These are phyloP conservation scores for Xylocampa areola DNA, from an alignment of 2,888 invertebrate species.

Conservation along the genomic window DNA sequence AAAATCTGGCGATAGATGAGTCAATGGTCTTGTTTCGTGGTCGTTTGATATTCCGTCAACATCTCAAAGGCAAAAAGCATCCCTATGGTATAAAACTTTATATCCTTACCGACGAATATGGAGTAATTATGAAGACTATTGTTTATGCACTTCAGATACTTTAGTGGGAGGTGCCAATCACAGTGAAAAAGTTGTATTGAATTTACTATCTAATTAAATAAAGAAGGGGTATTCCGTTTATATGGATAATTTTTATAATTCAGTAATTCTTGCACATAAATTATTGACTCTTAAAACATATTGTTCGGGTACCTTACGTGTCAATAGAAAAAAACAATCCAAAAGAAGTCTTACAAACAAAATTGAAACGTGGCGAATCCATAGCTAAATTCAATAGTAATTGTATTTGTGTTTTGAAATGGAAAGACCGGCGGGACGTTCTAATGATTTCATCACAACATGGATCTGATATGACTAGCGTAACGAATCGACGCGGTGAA, in stretches of 20 bases:
- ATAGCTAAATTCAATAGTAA: slow-evolving; percentile 42
- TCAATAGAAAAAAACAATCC: slow-evolving; percentile 26
- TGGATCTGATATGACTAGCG: slow-evolving; percentile 41
- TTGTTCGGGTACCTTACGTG: slow-evolving; percentile 61
- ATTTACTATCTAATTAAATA: slow-evolving; percentile 41
- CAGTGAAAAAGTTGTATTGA: slow-evolving; percentile 51
- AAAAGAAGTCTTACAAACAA: slow-evolving; percentile 17
- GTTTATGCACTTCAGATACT: slow-evolving; percentile 41
- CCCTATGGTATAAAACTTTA: slow-evolving; percentile 43
- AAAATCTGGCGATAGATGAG: slow-evolving; percentile 43
- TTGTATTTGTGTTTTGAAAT: slow-evolving; percentile 61
- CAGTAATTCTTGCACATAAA: slow-evolving; percentile 38
- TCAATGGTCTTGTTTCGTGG: slow-evolving; percentile 49
- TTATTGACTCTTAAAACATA: slow-evolving; percentile 47
- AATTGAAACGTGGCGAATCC: slow-evolving; percentile 19
- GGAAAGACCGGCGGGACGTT: slow-evolving; percentile 64
- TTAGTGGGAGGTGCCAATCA: slow-evolving; percentile 41
- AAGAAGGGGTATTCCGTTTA: slow-evolving; percentile 49
- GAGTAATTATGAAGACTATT: slow-evolving; percentile 31
- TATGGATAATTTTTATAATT: slow-evolving; percentile 58
- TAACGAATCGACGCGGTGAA: slow-evolving; percentile 35
- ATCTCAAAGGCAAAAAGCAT: slow-evolving; percentile 40
- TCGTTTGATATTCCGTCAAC: slow-evolving; percentile 44
- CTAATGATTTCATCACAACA: slow-evolving; percentile 60
- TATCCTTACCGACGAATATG: slow-evolving; percentile 41